Percentiles rank a stretch among this genome's conserved stretches.
These are phyloP conservation scores for Cavia porcellus DNA, from an alignment of 2,113 vertebrate genomes.

Conservation along the genomic window DNA sequence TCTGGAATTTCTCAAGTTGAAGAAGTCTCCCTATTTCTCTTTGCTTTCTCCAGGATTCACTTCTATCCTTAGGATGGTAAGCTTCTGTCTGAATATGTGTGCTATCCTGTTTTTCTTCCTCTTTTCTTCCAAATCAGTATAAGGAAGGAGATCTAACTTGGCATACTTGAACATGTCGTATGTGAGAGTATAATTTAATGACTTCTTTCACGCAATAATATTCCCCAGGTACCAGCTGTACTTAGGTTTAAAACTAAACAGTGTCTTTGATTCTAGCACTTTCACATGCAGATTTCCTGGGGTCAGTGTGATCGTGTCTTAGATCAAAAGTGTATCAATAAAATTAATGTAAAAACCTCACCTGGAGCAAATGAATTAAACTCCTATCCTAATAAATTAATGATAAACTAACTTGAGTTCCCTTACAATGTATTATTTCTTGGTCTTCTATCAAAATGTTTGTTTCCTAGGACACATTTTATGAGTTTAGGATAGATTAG, in stretches of 20 bases:
- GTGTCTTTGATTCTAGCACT: neutral
- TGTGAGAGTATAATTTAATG: neutral
- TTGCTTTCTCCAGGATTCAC: constrained; percentile 10
- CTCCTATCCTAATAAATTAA: neutral
- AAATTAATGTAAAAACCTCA: neutral
- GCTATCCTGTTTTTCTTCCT: constrained; percentile 1
- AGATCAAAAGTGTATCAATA: neutral
- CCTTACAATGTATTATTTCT: neutral
- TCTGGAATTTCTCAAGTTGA: neutral
- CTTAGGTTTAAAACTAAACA: neutral
- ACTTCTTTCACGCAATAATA: neutral
- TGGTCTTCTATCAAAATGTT: neutral
- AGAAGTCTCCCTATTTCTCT: neutral
- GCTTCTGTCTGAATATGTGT: neutral
- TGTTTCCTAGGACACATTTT: neutral
- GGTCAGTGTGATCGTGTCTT: neutral
- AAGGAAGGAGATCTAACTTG: neutral
- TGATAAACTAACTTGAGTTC: neutral
- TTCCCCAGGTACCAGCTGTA: neutral
- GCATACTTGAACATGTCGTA: neutral
- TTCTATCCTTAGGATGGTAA: constrained; percentile 1
- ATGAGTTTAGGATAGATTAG: neutral
- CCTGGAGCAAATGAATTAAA: neutral
- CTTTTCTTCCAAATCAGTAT: neutral
- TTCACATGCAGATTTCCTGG: neutral